Base-by-base conservation (phyloP, 37 sponge, comb jelly and placozoan genomes). In the Spongia lamella region DNA sequence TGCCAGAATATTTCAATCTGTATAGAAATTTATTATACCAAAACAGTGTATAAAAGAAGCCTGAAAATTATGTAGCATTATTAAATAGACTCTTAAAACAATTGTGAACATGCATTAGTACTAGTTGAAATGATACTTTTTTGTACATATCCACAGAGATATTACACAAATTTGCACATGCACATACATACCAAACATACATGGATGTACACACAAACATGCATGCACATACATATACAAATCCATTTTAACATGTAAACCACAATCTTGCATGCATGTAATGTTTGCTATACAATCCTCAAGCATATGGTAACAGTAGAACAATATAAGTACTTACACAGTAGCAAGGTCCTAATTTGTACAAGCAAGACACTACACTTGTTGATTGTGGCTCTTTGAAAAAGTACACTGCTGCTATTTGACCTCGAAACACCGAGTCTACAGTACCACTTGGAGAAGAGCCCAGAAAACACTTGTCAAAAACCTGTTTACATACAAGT, bases 381-480 rank as follows among this genome's bases (percentile, higher is more conserved):
- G 15, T n/a, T 9, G 67, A 31, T 24, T 91, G 80, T 29, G 85
- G 79, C 55, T 88, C 96, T 38, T 69, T 78, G 63, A 91, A 94
- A 24, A 91, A 65, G 47, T 91, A 91, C 35, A 94, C 61, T 62
- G 92, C 85, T 32, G 89, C 34, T 85, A 94, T 90, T 77, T 94
- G 91, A 0, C 96, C 96, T 29, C 83, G 85, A 77, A 94, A 94
- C 34, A 81, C 73, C 22, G 77, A 66, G 57, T 88, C 83, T 21
- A 37, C 75, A 16, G 86, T 83, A 55, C 89, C 82, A 20, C 68
- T 47, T 16, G 91, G 96, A 62, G 84, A 81, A 13, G 84, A 83
- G 1, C 96, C 96, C 25, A 94, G 76, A 73, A 87, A 94, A 50
- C 96, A 94, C 82, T 94, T 94, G 76, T 94, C 91, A 53, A 82